A percentile compares a stretch with the other conserved stretches of the same genome.
Conservation (phyloP, 2,888 invertebrate species). For the Sturmia bella region DNA sequence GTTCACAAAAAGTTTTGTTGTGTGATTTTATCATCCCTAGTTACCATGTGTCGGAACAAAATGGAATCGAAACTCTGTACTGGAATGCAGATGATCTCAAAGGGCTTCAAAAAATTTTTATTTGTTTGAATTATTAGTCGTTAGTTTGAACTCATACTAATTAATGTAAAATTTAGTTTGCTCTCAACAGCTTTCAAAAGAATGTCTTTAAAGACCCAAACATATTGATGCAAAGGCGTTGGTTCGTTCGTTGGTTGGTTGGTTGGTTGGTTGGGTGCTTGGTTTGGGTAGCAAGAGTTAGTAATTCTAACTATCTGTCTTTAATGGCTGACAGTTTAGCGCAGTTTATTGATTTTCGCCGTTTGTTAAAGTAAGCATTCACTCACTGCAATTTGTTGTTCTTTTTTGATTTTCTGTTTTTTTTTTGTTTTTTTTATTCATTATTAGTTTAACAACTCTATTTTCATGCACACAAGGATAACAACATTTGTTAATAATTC, state of each 20-base stretch:
- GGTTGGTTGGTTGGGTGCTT: no score
- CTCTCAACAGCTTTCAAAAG: no score
- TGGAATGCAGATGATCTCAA: no score
- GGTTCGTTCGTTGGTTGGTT: not conserved
- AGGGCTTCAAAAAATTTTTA: no score
- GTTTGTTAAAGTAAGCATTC: slow-evolving; percentile 21
- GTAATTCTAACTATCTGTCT: slow-evolving; percentile 39
- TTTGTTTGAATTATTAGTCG: no score
- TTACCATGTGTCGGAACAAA: no score
- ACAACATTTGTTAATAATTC: slow-evolving; percentile 61
- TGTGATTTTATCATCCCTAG: no score
- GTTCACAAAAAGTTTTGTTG: no score
- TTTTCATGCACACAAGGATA: slow-evolving; percentile 64
- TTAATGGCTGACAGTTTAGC: slow-evolving; percentile 14
- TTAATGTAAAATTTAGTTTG: no score
- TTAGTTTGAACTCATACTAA: no score
- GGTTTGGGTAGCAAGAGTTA: slow-evolving; percentile 17
- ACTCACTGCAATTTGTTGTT: slow-evolving; percentile 32
- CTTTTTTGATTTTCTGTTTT: not conserved
- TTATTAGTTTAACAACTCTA: slow-evolving; percentile 56
- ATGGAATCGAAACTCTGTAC: no score
- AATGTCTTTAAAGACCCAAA: no score
- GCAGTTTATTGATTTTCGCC: slow-evolving; percentile 12
- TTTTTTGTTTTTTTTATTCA: slow-evolving; percentile 26
- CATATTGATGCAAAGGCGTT: not conserved